Percentiles rank a stretch among this genome's conserved stretches.
Conservation (phyloP, 2,113 vertebrate species). For the Gavialis gangeticus region DNA sequence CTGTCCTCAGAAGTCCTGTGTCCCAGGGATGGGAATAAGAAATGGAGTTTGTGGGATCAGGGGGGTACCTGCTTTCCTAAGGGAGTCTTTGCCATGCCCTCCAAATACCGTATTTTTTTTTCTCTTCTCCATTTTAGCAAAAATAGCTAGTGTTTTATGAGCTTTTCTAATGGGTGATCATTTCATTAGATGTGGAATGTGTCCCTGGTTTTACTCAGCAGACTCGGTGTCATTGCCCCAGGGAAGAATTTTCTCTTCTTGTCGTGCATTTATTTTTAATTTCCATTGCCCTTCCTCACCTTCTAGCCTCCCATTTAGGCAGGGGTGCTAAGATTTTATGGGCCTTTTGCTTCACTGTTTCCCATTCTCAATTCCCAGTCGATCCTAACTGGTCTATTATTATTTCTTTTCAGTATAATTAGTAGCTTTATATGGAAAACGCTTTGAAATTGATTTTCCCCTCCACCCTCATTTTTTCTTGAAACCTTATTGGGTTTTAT, state of each 20-base stretch:
- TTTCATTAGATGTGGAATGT: neutral
- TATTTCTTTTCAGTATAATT: neutral
- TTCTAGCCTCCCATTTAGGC: neutral
- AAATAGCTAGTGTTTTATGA: no score
- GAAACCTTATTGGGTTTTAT: neutral
- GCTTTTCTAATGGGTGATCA: no score
- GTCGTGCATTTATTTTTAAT: neutral
- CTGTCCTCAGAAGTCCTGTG: no score
- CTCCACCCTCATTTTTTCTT: neutral
- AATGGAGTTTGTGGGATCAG: no score
- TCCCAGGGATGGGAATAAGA: no score
- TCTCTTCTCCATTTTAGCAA: no score
- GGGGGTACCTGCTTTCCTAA: no score
- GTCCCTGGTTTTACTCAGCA: neutral
- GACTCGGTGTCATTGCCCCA: slow-evolving; percentile 16
- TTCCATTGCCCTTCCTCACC: neutral
- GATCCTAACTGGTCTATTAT: neutral
- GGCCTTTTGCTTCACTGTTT: neutral
- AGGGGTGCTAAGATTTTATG: neutral
- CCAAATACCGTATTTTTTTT: no score
- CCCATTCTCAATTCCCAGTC: neutral
- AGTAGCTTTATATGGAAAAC: neutral
- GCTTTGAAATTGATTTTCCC: neutral
- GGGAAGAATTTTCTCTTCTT: neutral
- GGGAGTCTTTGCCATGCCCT: no score